Conservation (phyloP, 2,797 vertebrate species). For the Iguana delicatissima region DNA sequence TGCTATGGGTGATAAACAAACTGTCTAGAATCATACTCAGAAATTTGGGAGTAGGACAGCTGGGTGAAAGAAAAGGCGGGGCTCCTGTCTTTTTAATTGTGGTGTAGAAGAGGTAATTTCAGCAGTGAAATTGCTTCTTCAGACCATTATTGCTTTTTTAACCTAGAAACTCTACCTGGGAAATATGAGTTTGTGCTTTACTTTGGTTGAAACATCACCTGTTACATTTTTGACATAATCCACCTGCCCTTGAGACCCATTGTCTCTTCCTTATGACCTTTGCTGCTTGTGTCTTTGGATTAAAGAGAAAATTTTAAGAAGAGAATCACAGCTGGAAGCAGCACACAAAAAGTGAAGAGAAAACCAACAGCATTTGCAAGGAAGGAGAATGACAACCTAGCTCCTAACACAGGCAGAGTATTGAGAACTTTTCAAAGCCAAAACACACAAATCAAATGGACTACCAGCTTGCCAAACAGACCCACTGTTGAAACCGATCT, state of each 20-base stretch:
- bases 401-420: neutral
- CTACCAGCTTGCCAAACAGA: slow-evolving; percentile 18
- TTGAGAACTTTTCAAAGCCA: slow-evolving; percentile 9
- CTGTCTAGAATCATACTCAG: neutral
- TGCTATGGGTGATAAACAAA: neutral
- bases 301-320: neutral
- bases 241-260: neutral
- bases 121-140: too few relatives aligned
- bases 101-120: too few relatives aligned
- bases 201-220: neutral
- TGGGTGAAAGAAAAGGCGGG: neutral
- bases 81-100: too few relatives aligned
- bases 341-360: neutral
- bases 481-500: neutral
- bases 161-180: too few relatives aligned
- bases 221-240: neutral
- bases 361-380: neutral
- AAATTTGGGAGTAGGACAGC: neutral
- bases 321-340: neutral
- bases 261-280: neutral
- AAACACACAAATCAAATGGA: neutral
- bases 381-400: neutral
- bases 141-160: too few relatives aligned
- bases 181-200: neutral
- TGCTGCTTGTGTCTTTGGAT: neutral